Percentiles rank a stretch among this genome's conserved stretches.
Conservation (phyloP, 2,113 vertebrate species). For the Galeopterus variegatus region DNA sequence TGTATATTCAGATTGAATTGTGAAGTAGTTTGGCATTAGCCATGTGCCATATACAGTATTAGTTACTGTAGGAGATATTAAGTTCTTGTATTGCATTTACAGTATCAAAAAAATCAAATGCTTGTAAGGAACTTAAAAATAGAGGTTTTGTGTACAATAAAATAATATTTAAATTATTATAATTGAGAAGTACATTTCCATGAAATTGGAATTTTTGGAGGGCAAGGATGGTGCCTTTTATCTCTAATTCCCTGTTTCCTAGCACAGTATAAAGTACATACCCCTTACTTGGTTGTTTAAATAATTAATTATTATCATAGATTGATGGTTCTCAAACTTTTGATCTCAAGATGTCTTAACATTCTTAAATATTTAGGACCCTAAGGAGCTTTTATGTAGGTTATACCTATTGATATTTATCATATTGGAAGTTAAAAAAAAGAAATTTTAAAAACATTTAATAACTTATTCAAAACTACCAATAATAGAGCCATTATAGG, state of each 20-base stretch:
- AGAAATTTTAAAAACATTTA: background rate
- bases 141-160: background rate
- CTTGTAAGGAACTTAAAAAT: background rate
- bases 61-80: background rate
- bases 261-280: background rate
- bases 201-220: background rate
- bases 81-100: background rate
- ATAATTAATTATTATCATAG: background rate
- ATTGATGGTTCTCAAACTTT: background rate
- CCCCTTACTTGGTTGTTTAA: background rate
- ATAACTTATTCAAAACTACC: background rate
- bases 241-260: background rate
- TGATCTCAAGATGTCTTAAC: background rate
- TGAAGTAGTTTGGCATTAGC: background rate
- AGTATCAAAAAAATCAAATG: too few species aligned
- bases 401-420: background rate
- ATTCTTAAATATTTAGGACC: background rate
- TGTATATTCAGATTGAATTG: background rate
- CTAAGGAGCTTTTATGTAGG: background rate
- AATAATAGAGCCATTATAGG: background rate
- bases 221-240: background rate
- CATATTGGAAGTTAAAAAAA: slow-evolving; percentile 28
- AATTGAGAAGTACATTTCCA: background rate
- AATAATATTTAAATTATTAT: background rate
- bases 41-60: background rate